These are phyloP conservation scores for Lysandra bellargus DNA, from an alignment of 2,888 invertebrate species.

Conservation along the genomic window DNA sequence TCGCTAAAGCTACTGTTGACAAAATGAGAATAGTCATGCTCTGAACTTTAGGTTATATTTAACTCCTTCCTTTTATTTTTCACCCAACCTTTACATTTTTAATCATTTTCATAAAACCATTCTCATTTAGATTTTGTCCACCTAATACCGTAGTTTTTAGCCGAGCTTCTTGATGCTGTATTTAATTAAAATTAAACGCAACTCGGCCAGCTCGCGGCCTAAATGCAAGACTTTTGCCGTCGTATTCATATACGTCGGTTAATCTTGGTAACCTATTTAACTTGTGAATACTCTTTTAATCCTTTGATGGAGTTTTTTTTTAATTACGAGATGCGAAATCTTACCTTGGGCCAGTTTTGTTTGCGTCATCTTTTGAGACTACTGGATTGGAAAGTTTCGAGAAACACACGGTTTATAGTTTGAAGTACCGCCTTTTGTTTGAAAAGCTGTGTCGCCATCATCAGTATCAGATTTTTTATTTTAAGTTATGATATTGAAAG, in stretches of 20 bases:
- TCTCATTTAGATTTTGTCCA: not conserved
- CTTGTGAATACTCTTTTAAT: conserved; percentile 35
- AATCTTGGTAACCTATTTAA: conserved; percentile 36
- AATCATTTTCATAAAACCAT: not conserved
- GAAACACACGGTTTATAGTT: conserved; percentile 24
- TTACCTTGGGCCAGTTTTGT: conserved; percentile 26
- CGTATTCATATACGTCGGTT: conserved; percentile 25
- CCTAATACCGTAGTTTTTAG: not conserved
- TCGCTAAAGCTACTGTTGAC: not conserved
- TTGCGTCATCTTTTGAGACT: conserved; percentile 27
- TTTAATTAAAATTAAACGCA: conserved; percentile 25
- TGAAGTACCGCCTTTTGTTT: conserved; percentile 11
- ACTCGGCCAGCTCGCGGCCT: conserved; percentile 22
- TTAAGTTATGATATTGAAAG: no score
- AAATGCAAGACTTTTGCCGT: conserved; percentile 27
- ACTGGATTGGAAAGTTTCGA: conserved; percentile 26
- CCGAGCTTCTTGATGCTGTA: conserved; percentile 7
- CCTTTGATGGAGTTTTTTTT: conserved; percentile 22
- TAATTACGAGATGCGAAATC: conserved; percentile 27
- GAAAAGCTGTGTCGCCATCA: not conserved
- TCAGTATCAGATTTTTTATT: not conserved
- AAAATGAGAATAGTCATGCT: no score
- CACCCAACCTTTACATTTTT: not conserved
- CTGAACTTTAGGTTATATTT: no score
- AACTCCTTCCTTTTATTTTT: no score